Base-by-base conservation (phyloP, 1,140 invertebrate genomes). In the Brachionus manjavacas region DNA sequence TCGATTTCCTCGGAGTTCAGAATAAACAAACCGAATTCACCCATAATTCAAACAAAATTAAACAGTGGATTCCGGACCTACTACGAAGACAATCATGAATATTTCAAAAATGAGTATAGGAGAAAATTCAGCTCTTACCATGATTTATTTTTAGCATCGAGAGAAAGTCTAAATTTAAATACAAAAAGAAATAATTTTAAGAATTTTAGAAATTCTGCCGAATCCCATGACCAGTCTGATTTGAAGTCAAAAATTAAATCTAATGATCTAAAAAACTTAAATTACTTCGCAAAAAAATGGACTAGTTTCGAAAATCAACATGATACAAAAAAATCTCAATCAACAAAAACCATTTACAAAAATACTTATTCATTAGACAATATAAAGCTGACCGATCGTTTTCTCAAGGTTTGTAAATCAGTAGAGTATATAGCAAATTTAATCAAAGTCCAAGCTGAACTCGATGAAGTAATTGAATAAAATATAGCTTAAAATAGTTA, bases 401-500 rank as follows among this genome's bases (percentile, higher is more conserved):
- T 81, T 46, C 23, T 64, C 9, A 60, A 81, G 23, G 31, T 41
- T 23, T 64, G 79, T 46, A 68, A 81, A 68, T 81, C 79, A 28
- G 31, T 81, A 12, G 79, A 81, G 14, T 81, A 64, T 25, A 43
- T 81, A 23, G 49, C 35, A 20, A n/a, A 43, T 60, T 41, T 81
- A 14, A 64, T 81, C 39, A 81, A 81, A 25, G 31, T 39, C 6
- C 28, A 64, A 81, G 79, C 79, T 12, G 60, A 83, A 39, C 16
- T 68, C n/a, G 46, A 83, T 52, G 60, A 83, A 55, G 81, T 83
- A 70, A 46, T 43, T 52, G 9, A 31, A 81, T 60, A 35, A 16
- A 14, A 60, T 20, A 25, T 12, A 4, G 0, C 20, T 23, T 4
- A 8, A 81, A 41, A 41, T 20, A 39, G 11, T 76, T 46, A 2